phyloP scores from a whole-genome alignment of 1,140 invertebrate genomes.

The Dendrolimus punctatus region DNA sequence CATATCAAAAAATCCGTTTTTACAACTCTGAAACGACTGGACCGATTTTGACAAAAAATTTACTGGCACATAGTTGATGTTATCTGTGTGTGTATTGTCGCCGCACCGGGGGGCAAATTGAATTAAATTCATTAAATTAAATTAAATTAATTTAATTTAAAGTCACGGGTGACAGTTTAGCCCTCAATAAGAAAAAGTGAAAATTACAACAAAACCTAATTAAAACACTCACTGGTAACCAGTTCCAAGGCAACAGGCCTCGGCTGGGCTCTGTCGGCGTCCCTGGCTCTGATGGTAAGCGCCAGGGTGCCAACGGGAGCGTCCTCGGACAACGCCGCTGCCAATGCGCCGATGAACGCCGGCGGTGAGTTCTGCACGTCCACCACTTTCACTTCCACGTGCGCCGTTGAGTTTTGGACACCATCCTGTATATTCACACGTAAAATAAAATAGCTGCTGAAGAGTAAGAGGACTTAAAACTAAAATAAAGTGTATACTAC shows the following conservation, averaged over 20 bases:
- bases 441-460: conserved; percentile 3
- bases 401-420: conserved; percentile 78
- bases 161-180: too few relatives aligned
- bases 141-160: too few relatives aligned
- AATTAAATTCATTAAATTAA: too few relatives aligned
- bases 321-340: conserved; percentile 87
- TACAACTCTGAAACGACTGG: too few relatives aligned
- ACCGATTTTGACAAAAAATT: too few relatives aligned
- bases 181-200: too few relatives aligned
- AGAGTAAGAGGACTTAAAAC: background rate
- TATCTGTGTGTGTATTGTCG: too few relatives aligned
- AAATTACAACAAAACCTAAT: too few relatives aligned
- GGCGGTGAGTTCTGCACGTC: conserved; percentile 90
- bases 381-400: conserved; percentile 82
- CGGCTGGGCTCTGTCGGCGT: conserved; percentile 87
- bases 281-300: conserved; percentile 84
- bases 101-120: too few relatives aligned
- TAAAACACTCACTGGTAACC: conserved; percentile 80
- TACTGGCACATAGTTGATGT: too few relatives aligned
- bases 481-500: too few relatives aligned
- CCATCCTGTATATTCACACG: conserved; percentile 79
- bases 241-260: conserved; percentile 85
- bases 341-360: conserved; percentile 85
- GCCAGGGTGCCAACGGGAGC: conserved; percentile 88
- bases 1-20: too few relatives aligned